phyloP scores from a whole-genome alignment of 2,113 vertebrate genomes.

The Nestor notabilis region DNA sequence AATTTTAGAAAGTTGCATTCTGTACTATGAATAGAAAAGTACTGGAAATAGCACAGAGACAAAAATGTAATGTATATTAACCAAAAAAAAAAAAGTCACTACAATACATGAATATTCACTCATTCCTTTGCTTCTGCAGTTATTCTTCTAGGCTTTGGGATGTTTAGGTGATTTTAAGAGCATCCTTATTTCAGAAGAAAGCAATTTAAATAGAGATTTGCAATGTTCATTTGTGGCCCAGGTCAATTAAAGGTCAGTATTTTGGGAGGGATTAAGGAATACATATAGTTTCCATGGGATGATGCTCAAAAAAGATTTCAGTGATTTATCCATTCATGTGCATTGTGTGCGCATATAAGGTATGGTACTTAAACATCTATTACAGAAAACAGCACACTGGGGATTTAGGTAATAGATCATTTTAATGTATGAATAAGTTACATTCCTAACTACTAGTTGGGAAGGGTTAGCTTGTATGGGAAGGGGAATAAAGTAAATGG shows the following conservation, averaged over 20 bases:
- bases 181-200: background rate
- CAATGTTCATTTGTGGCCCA: background rate
- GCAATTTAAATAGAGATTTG: background rate
- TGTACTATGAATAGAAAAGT: background rate
- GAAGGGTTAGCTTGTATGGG: conserved; percentile 16
- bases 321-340: background rate
- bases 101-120: background rate
- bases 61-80: background rate
- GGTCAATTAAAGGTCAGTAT: conserved; percentile 8
- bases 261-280: background rate
- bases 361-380: conserved; percentile 58
- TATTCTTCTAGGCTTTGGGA: background rate
- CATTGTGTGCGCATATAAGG: conserved; percentile 13
- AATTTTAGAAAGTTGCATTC: background rate
- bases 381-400: conserved; percentile 50
- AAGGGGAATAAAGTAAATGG: conserved; percentile 51
- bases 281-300: background rate
- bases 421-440: conserved; percentile 59
- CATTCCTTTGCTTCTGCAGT: background rate
- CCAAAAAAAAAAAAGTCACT: background rate
- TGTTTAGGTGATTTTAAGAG: background rate
- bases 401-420: conserved; percentile 53
- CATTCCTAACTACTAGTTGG: conserved; percentile 25
- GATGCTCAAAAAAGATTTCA: background rate
- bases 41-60: background rate